phyloP scores from a whole-genome alignment of 2,797 vertebrate species.

The Falco naumanni region DNA sequence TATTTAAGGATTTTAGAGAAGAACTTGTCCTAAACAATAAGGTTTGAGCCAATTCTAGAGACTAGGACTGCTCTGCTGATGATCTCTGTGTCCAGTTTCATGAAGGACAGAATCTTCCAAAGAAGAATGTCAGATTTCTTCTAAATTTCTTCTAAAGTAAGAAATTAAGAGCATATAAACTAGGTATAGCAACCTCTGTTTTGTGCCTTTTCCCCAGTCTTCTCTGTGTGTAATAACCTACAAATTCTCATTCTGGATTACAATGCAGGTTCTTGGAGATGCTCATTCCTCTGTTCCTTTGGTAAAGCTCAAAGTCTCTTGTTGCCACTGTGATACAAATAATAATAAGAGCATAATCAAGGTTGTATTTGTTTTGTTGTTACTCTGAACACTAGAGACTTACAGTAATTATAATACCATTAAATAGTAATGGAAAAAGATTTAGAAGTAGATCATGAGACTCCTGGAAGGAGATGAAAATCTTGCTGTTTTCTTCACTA shows the following conservation, averaged over 20 bases:
- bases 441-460: conserved; percentile 29
- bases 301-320: conserved; percentile 24
- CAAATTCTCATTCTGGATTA: background rate
- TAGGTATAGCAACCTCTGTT: background rate
- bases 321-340: conserved; percentile 20
- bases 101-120: background rate
- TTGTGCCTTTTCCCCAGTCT: background rate
- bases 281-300: background rate
- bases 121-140: background rate
- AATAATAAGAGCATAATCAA: conserved; percentile 50
- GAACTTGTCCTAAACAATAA: background rate
- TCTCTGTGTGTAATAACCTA: background rate
- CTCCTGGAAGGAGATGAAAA: conserved; percentile 9
- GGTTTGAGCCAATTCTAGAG: background rate
- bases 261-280: background rate
- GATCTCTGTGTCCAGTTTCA: background rate
- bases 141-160: background rate
- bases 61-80: background rate
- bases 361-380: conserved; percentile 52
- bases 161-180: background rate
- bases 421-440: conserved; percentile 47
- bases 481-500: background rate
- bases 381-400: conserved; percentile 41
- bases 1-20: background rate
- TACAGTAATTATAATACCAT: conserved; percentile 50